Conservation (phyloP, 2,888 invertebrate species). For the Cheilosia variabilis region DNA sequence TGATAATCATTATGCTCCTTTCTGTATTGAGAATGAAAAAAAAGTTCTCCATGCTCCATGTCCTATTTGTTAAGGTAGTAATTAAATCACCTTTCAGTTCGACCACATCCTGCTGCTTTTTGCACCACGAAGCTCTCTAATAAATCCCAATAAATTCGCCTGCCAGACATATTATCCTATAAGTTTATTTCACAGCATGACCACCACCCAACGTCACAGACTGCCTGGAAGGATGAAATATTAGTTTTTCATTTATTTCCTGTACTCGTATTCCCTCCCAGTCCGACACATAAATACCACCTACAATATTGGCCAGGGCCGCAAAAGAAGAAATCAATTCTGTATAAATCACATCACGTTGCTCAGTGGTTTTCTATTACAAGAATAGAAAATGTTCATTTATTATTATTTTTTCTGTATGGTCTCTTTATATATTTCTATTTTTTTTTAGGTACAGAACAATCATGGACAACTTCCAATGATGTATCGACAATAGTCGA, state of each 20-base stretch:
- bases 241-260: constrained; percentile 55
- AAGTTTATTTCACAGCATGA: constrained; percentile 61
- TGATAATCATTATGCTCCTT: neutral
- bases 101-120: constrained; percentile 19
- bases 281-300: constrained; percentile 6
- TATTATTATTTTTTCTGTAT: constrained; percentile 38
- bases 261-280: constrained; percentile 1
- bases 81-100: constrained; percentile 43
- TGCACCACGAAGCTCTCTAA: constrained; percentile 20
- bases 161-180: constrained; percentile 53
- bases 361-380: constrained; percentile 42
- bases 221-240: constrained; percentile 54
- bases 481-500: constrained; percentile 81
- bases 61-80: constrained; percentile 37
- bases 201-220: constrained; percentile 20
- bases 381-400: constrained; percentile 40
- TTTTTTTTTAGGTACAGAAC: constrained; percentile 57
- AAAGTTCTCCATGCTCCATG: constrained; percentile 1
- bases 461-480: constrained; percentile 67
- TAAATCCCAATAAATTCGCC: constrained; percentile 52
- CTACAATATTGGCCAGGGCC: constrained; percentile 1
- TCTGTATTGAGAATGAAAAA: neutral
- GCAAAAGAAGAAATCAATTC: constrained; percentile 51
- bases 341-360: constrained; percentile 60
- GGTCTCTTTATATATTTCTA: constrained; percentile 15